phyloP scores from a whole-genome alignment of 2,888 invertebrate species.

The Cephus runcator region DNA sequence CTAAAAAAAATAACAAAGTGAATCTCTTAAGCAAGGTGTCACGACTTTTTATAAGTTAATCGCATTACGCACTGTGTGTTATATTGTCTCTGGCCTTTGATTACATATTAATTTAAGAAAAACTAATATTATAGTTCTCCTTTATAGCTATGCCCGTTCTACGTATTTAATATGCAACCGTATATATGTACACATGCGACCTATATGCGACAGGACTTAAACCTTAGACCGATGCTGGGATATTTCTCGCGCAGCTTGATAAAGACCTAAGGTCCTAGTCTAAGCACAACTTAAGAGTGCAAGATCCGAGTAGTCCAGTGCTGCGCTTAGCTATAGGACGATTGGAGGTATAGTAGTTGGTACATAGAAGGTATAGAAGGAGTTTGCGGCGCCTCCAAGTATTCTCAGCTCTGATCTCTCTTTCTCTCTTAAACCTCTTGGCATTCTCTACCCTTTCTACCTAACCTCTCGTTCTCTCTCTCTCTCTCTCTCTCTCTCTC shows the following conservation, averaged over 20 bases:
- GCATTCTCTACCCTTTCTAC: conserved; percentile 12
- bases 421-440: conserved; percentile 7
- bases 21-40: not conserved
- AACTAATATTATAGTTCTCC: not conserved
- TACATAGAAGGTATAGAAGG: not conserved
- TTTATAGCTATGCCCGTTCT: not conserved
- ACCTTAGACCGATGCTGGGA: not conserved
- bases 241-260: not conserved
- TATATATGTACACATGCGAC: no score
- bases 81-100: not conserved
- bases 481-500: conserved; percentile 15
- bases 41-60: not conserved
- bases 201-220: not conserved
- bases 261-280: not conserved
- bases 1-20: not conserved
- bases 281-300: not conserved
- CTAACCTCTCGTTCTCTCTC: conserved; percentile 6
- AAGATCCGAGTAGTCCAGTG: not conserved
- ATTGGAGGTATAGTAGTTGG: not conserved
- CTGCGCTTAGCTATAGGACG: not conserved
- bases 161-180: not conserved
- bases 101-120: not conserved
- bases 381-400: not conserved
- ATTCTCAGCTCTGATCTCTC: not conserved
- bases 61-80: not conserved